A percentile compares a stretch with the other conserved stretches of the same genome.
phyloP scores from a whole-genome alignment of 2,797 vertebrate species.

The Austrolebias charrua region DNA sequence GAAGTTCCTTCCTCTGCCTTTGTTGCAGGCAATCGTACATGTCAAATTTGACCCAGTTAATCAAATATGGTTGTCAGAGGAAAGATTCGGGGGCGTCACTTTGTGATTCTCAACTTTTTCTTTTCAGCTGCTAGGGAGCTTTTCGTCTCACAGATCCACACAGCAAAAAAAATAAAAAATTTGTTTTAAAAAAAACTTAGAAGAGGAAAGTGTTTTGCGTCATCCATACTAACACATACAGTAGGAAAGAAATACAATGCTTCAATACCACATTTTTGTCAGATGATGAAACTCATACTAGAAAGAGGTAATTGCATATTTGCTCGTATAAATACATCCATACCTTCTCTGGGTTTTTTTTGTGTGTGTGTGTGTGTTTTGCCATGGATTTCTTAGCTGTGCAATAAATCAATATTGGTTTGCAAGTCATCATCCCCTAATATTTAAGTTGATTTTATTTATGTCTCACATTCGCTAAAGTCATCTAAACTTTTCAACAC shows the following conservation, averaged over 20 bases:
- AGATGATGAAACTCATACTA: slow-evolving; percentile 56
- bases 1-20: slow-evolving; percentile 48
- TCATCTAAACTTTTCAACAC: slow-evolving; percentile 41
- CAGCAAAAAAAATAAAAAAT: background rate
- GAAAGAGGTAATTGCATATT: slow-evolving; percentile 49
- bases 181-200: slow-evolving; percentile 21
- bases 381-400: slow-evolving; percentile 32
- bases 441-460: slow-evolving; percentile 52
- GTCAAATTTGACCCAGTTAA: slow-evolving; percentile 67
- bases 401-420: slow-evolving; percentile 39
- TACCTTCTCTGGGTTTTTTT: slow-evolving; percentile 22
- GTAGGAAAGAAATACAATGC: slow-evolving; percentile 38
- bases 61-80: slow-evolving; percentile 69
- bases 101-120: slow-evolving; percentile 58
- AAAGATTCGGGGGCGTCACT: slow-evolving; percentile 59
- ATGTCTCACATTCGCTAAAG: slow-evolving; percentile 26
- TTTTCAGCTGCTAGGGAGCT: slow-evolving; percentile 55
- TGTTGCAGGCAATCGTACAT: slow-evolving; percentile 49
- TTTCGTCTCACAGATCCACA: slow-evolving; percentile 45
- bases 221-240: slow-evolving; percentile 46
- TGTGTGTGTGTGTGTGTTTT: background rate
- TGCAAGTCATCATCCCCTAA: slow-evolving; percentile 43
- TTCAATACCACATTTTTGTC: slow-evolving; percentile 36
- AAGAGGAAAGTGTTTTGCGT: slow-evolving; percentile 44
- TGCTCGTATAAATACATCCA: slow-evolving; percentile 29